These are phyloP conservation scores for Adineta ricciae DNA, from an alignment of 2,888 invertebrate genomes.

Conservation along the genomic window DNA sequence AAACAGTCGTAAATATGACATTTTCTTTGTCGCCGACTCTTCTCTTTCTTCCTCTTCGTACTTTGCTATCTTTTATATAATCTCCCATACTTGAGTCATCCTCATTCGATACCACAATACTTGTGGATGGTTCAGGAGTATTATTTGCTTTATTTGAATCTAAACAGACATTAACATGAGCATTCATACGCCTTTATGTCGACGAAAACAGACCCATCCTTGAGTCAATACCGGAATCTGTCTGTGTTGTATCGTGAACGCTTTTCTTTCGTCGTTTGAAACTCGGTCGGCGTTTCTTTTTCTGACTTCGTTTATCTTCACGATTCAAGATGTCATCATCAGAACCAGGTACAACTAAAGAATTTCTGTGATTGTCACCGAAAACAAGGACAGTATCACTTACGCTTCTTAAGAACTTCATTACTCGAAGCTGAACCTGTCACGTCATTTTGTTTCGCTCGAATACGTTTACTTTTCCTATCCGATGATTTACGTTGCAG, in stretches of 20 bases:
- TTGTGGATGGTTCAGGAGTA: background rate
- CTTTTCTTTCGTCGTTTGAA: slow-evolving; percentile 5
- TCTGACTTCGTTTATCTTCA: background rate
- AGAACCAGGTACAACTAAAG: background rate
- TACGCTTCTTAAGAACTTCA: background rate
- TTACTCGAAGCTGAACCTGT: background rate
- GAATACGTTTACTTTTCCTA: background rate
- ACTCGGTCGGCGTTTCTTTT: slow-evolving; percentile 16
- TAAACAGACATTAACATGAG: background rate
- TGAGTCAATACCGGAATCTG: slow-evolving; percentile 18
- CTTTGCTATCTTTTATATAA: slow-evolving; percentile 15
- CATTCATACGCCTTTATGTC: too few species aligned
- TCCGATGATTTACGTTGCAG: slow-evolving; percentile 1
- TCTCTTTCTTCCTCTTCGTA: too few species aligned
- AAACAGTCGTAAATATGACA: background rate
- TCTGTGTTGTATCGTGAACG: background rate
- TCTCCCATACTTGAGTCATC: slow-evolving; percentile 9
- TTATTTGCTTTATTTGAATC: background rate
- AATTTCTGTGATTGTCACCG: background rate
- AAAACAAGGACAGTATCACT: background rate
- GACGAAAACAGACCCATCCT: background rate
- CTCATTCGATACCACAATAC: background rate
- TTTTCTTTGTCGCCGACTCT: too few species aligned
- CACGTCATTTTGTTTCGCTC: background rate
- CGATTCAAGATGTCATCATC: background rate